phyloP scores from a whole-genome alignment of 2,888 invertebrate species.

The Agrilus biguttatus region DNA sequence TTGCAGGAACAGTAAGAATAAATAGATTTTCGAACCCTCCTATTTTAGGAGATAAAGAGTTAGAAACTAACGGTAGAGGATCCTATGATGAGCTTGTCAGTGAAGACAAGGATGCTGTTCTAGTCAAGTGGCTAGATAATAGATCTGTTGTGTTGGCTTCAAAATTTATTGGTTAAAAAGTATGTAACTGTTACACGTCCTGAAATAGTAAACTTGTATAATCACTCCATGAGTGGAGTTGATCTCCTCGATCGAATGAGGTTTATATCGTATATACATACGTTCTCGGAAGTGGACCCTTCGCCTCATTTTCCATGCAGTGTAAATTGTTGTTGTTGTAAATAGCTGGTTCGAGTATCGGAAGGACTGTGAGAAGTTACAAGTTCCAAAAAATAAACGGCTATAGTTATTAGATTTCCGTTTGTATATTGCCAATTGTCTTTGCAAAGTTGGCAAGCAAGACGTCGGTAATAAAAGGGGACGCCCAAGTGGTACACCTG shows the following conservation, averaged over 20 bases:
- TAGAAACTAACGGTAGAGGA: conserved; percentile 4
- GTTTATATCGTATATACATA: conserved; percentile 10
- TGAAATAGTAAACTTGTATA: conserved; percentile 8
- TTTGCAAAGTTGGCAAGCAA: conserved; percentile 1
- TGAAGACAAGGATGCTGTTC: conserved; percentile 6
- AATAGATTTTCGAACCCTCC: conserved; percentile 8
- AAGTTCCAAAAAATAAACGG: conserved; percentile 5
- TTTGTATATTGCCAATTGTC: conserved; percentile 3
- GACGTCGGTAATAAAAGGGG: conserved; percentile 2
- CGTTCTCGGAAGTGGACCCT: conserved; percentile 10
- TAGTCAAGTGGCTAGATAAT: conserved; percentile 11
- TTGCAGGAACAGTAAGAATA: conserved; percentile 7
- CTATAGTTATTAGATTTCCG: conserved; percentile 6
- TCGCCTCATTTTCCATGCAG: conserved; percentile 9
- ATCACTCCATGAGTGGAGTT: conserved; percentile 14
- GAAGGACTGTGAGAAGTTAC: conserved; percentile 5
- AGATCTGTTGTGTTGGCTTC: conserved; percentile 9
- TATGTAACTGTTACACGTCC: conserved; percentile 6
- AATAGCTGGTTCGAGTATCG: conserved; percentile 12
- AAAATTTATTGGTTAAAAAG: conserved; percentile 9
- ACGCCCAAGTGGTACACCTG: background rate
- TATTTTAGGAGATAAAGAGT: conserved; percentile 3
- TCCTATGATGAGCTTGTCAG: conserved; percentile 8
- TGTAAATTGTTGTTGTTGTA: conserved; percentile 10
- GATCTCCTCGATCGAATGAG: conserved; percentile 12